phyloP scores from a whole-genome alignment of 2,888 invertebrate species.

The Arrhopalites spinosus region DNA sequence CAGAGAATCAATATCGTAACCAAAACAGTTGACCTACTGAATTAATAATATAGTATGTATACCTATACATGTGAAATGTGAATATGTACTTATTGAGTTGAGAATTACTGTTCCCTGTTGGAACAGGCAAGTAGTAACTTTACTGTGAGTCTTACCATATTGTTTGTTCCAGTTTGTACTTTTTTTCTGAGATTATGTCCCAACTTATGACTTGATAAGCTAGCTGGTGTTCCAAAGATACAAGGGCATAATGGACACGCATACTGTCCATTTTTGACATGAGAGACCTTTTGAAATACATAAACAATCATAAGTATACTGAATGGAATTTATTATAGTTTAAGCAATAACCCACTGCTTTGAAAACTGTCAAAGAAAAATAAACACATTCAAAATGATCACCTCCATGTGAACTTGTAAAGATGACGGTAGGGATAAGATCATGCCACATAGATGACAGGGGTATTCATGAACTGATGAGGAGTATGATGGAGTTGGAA shows the following conservation, averaged over 20 bases:
- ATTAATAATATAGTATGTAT: no score
- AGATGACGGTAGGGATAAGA: conserved; percentile 1
- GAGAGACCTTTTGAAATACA: conserved; percentile 3
- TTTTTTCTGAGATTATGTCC: conserved; percentile 18
- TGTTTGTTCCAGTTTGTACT: background rate
- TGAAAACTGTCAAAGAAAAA: no score
- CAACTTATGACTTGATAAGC: conserved; percentile 18
- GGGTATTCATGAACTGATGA: background rate
- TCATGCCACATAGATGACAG: conserved; percentile 25
- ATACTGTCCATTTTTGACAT: conserved; percentile 26
- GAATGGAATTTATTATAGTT: background rate
- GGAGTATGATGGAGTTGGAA: background rate
- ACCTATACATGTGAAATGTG: no score
- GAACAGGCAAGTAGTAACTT: no score
- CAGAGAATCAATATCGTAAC: no score
- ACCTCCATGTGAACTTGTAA: conserved; percentile 27
- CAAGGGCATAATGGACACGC: conserved; percentile 21
- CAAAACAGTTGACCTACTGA: no score
- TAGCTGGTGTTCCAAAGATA: conserved; percentile 6
- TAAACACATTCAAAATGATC: background rate
- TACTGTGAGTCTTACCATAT: no score
- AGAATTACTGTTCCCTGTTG: no score
- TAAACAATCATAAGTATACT: no score
- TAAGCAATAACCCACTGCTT: background rate
- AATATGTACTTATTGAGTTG: no score